phyloP scores from a whole-genome alignment of 2,113 vertebrate genomes.

The Gopherus evgoodei region DNA sequence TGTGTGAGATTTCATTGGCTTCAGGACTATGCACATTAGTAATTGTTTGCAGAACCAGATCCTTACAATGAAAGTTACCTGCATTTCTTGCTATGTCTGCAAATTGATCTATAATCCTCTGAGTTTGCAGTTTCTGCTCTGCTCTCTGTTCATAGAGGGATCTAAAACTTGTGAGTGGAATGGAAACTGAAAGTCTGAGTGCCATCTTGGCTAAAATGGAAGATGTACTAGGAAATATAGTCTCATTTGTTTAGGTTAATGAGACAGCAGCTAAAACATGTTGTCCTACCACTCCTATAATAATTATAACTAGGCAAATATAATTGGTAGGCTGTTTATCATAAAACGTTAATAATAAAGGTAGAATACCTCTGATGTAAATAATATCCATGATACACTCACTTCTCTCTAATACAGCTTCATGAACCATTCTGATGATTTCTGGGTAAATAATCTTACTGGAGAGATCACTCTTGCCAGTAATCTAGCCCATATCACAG shows the following conservation, averaged over 20 bases:
- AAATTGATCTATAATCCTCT: background rate
- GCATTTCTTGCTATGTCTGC: background rate
- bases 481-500: constrained; percentile 62
- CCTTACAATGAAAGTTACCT: background rate
- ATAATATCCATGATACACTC: background rate
- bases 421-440: constrained; percentile 60
- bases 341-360: background rate
- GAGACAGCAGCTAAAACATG: background rate
- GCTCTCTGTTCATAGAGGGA: background rate
- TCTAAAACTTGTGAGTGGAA: background rate
- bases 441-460: constrained; percentile 73
- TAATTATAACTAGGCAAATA: background rate
- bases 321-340: background rate
- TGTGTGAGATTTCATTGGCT: background rate
- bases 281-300: background rate
- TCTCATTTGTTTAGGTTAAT: background rate
- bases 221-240: background rate
- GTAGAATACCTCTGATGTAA: background rate
- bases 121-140: background rate
- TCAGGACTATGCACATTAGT: background rate
- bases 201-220: background rate
- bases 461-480: constrained; percentile 79
- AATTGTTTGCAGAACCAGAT: background rate
- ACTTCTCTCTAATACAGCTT: constrained; percentile 72
- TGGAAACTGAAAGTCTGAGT: background rate